A percentile compares a stretch with the other conserved stretches of the same genome.
Conservation (phyloP, 2,888 invertebrate species). For the Andrena fulva region DNA sequence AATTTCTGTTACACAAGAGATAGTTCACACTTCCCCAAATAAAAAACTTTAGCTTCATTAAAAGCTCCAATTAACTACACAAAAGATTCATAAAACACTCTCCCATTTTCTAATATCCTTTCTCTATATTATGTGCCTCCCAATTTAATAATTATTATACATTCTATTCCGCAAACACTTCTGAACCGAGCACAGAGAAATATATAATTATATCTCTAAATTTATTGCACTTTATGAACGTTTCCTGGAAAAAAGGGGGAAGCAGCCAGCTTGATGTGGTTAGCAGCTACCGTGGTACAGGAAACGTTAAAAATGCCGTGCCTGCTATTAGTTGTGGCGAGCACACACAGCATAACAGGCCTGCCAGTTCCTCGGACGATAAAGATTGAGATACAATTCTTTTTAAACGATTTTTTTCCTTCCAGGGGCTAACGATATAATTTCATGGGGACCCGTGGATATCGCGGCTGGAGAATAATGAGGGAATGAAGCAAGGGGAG, state of each 20-base stretch:
- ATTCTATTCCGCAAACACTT: too few relatives aligned
- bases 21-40: too few relatives aligned
- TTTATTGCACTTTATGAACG: background rate
- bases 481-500: background rate
- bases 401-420: conserved; percentile 27
- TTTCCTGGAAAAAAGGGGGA: background rate
- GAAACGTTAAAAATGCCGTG: conserved; percentile 36
- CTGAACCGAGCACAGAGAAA: too few relatives aligned
- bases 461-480: conserved; percentile 20
- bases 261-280: conserved; percentile 15
- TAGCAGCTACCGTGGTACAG: conserved; percentile 5
- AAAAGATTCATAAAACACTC: too few relatives aligned
- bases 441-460: conserved; percentile 22
- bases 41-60: too few relatives aligned
- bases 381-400: conserved; percentile 59
- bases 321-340: conserved; percentile 49
- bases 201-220: background rate
- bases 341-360: conserved; percentile 30
- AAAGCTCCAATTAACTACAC: too few relatives aligned
- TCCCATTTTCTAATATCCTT: too few relatives aligned
- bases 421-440: conserved; percentile 37
- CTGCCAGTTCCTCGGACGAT: conserved; percentile 44
- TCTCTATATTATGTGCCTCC: too few relatives aligned
- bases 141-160: too few relatives aligned
- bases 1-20: too few relatives aligned